Conservation (phyloP, 2,113 vertebrate genomes). For the Climacteris rufus region DNA sequence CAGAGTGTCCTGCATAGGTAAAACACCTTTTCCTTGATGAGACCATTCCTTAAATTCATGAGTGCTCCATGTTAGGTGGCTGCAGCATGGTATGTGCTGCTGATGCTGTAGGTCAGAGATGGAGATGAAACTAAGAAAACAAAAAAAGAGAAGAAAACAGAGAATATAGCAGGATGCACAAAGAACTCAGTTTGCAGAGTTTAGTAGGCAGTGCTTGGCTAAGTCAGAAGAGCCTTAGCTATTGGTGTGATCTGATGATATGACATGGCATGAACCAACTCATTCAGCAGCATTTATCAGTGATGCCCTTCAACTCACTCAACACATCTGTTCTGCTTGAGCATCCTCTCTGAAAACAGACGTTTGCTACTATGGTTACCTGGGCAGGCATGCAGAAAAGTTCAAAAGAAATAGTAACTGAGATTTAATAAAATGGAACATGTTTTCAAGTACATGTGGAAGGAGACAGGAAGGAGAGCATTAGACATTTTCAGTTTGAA, state of each 20-base stretch:
- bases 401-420: neutral
- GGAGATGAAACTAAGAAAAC: slow-evolving; percentile 67
- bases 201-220: neutral
- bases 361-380: neutral
- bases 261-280: neutral
- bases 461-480: neutral
- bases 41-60: slow-evolving; percentile 73
- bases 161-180: neutral
- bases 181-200: neutral
- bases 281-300: neutral
- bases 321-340: neutral
- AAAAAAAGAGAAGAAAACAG: neutral
- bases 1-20: slow-evolving; percentile 40
- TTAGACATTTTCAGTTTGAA: neutral
- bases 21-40: slow-evolving; percentile 47
- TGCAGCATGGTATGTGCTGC: slow-evolving; percentile 77
- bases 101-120: slow-evolving; percentile 72
- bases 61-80: slow-evolving; percentile 80
- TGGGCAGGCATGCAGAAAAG: neutral
- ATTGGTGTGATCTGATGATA: neutral
- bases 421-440: neutral
- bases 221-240: neutral
- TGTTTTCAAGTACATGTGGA: neutral
- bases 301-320: neutral
- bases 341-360: neutral